Conservation (phyloP, 2,888 invertebrate genomes). For the Sacculina carcini region DNA sequence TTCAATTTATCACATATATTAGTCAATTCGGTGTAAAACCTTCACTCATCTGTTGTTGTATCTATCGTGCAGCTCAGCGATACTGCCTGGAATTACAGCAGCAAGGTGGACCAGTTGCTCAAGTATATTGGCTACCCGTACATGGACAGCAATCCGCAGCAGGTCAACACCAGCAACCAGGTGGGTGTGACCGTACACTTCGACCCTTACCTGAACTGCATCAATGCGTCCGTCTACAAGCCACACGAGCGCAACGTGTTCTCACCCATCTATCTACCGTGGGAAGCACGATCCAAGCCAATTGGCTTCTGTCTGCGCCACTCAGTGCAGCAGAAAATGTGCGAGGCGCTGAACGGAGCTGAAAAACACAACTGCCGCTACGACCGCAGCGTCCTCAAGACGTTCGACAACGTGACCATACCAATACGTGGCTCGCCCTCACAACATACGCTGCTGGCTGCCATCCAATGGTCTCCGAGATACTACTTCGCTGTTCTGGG, state of each 20-base stretch:
- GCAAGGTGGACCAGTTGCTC: not conserved
- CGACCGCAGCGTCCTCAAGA: slow-evolving; percentile 14
- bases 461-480: not conserved
- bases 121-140: not conserved
- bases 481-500: not conserved
- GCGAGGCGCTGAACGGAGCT: not conserved
- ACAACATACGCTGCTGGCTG: not conserved
- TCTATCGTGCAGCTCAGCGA: no score
- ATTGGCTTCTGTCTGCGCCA: not conserved
- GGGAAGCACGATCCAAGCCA: not conserved
- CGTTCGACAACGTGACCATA: slow-evolving; percentile 12
- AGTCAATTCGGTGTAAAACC: no score
- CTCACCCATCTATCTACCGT: not conserved
- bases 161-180: not conserved
- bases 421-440: not conserved
- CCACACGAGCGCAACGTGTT: not conserved
- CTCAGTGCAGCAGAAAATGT: not conserved
- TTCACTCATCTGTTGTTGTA: no score
- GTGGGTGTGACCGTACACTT: not conserved
- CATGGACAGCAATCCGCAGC: not conserved
- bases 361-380: slow-evolving; percentile 13
- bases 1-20: no score
- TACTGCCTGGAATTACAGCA: no score
- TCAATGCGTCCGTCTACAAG: not conserved
- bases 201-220: not conserved